Evolutionary conservation across 2,113 vertebrate species (phyloP), one percentile per base, ranked within the genome.

Genomic region (Sinocyclocheilus anshuiensis): DNA sequence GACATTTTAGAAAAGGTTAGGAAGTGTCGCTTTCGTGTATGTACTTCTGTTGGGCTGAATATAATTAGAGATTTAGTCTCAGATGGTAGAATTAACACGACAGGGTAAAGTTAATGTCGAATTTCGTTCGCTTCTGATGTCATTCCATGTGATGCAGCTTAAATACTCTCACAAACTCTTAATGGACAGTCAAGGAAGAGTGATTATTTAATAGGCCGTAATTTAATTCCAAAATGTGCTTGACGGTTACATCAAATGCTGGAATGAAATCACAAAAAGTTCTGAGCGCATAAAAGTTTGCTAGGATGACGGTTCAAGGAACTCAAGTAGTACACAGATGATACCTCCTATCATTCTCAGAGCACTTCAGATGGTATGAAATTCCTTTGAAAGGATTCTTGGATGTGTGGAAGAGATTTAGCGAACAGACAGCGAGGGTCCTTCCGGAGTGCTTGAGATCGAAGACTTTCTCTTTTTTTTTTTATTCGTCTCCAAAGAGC

Each of bases 361-460:
- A 83, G 26, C 81, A n/a, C 45, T n/a, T 71, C 45, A 53, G 81
- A 71, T 83, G 77, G 24, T 22, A 57, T 78, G 77, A 59, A 78
- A 78, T 26, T 57, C 77, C 48, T 78, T 36, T 78, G 63, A 71
- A 71, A 83, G 42, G 12, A 83, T 45, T 71, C 26, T 83, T 53
- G 65, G n/a, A 50, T 71, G 65, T 83, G 65, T 71, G 81, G 48
- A 72, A 53, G 65, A 83, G 65, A 83, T 83, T 83, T 72, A 72
- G 48, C 6, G 65, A 55, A 82, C 63, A 50, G 57, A 81, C 79
- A 71, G 81, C 12, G 48, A 55, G 48, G 26, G 42, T 71, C 81
- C 26, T 83, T 83, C 65, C 48, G 77, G 24, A 78, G 29, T 12
- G 26, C 29, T 78, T 18, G 9, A 83, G 65, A 83, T 83, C 10